A percentile compares a stretch with the other conserved stretches of the same genome.
These are phyloP conservation scores for Nothobranchius kuhntae DNA, from an alignment of 2,113 vertebrate genomes.

Conservation along the genomic window DNA sequence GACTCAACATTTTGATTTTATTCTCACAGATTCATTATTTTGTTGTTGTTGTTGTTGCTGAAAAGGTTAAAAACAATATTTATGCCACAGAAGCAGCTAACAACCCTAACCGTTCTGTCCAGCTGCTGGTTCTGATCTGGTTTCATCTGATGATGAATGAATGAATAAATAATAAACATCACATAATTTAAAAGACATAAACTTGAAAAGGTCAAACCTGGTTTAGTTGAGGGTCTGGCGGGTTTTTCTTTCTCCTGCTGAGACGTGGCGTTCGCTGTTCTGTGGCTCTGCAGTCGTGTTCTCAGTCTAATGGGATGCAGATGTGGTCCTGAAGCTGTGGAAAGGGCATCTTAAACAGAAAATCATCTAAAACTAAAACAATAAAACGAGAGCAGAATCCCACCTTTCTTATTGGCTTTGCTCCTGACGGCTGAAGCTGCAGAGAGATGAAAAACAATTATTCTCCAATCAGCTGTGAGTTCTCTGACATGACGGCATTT, in stretches of 20 bases:
- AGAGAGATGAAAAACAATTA: constrained; percentile 20
- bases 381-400: not conserved
- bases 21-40: not conserved
- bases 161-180: not conserved
- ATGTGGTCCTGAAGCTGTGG: constrained; percentile 18
- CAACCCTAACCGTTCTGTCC: constrained; percentile 40
- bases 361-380: not conserved
- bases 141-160: constrained; percentile 44
- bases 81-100: no score
- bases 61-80: no score
- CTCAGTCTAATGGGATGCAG: constrained; percentile 24
- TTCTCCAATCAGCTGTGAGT: constrained; percentile 15
- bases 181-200: no score
- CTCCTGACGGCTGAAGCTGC: constrained; percentile 29
- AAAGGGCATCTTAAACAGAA: not conserved
- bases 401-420: constrained; percentile 57
- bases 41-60: no score
- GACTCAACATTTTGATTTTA: not conserved
- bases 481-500: constrained; percentile 2
- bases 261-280: constrained; percentile 40
- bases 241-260: constrained; percentile 39
- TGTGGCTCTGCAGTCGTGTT: constrained; percentile 2
- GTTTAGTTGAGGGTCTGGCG: constrained; percentile 20
- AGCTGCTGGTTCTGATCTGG: constrained; percentile 15
- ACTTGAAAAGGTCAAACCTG: constrained; percentile 36